phyloP scores from a whole-genome alignment of 2,113 vertebrate genomes.

The Artemisiospiza belli region DNA sequence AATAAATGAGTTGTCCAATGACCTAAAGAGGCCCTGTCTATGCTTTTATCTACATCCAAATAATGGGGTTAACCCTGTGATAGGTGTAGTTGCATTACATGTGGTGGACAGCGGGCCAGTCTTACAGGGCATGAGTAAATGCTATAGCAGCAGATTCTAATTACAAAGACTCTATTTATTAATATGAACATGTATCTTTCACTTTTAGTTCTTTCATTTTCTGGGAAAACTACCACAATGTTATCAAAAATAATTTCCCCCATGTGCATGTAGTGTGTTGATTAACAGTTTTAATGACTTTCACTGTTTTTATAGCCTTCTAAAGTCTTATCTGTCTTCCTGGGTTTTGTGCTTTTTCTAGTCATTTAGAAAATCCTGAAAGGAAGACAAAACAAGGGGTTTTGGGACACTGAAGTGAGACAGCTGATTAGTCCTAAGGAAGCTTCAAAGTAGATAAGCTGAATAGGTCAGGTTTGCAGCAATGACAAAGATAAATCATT shows the following conservation, averaged over 20 bases:
- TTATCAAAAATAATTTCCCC: conserved; percentile 4
- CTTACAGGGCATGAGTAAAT: background rate
- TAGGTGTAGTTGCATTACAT: background rate
- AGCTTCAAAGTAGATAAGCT: conserved; percentile 40
- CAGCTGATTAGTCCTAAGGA: conserved; percentile 34
- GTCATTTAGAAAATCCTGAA: background rate
- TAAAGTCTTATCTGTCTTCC: conserved; percentile 45
- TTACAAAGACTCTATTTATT: background rate
- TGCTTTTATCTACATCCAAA: background rate
- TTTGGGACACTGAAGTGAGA: conserved; percentile 18
- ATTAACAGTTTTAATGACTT: conserved; percentile 38
- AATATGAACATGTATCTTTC: background rate
- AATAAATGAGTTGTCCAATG: background rate
- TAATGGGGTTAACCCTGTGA: background rate
- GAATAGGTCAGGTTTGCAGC: background rate
- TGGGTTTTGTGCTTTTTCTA: background rate
- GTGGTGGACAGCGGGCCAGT: background rate
- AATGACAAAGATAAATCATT: conserved; percentile 29
- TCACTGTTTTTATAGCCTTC: conserved; percentile 10
- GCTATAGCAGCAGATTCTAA: background rate
- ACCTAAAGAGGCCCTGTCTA: background rate
- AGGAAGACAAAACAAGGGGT: conserved; percentile 33
- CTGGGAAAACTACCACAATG: background rate
- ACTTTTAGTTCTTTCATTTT: background rate
- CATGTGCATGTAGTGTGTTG: background rate